These are phyloP conservation scores for Bradypus variegatus DNA, from an alignment of 2,797 vertebrate genomes.

Conservation along the genomic window DNA sequence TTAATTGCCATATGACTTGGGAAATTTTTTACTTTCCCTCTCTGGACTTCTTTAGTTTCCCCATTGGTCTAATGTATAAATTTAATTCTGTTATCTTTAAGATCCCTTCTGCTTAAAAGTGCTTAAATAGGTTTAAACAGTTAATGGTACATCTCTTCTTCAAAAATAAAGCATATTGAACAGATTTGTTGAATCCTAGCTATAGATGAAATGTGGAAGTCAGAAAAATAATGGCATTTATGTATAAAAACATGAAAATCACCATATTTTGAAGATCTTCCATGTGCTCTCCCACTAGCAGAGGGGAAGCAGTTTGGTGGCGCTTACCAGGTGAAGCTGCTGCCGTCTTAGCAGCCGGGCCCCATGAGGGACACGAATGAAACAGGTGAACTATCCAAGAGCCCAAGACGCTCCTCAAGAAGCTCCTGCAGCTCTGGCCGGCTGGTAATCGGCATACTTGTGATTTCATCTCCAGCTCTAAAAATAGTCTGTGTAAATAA, in stretches of 20 bases:
- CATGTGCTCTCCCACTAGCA: constrained; percentile 44
- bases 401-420: constrained; percentile 9
- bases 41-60: background rate
- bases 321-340: constrained; percentile 41
- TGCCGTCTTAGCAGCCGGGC: background rate
- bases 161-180: background rate
- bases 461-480: background rate
- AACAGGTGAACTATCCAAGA: background rate
- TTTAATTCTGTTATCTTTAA: background rate
- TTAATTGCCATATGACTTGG: constrained; percentile 33
- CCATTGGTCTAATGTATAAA: constrained; percentile 43
- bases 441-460: background rate
- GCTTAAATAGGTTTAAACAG: background rate
- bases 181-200: background rate
- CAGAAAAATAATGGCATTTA: constrained; percentile 19
- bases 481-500: constrained; percentile 44
- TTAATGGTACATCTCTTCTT: background rate
- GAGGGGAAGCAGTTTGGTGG: constrained; percentile 53
- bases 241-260: constrained; percentile 28
- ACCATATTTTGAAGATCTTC: constrained; percentile 24
- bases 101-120: background rate
- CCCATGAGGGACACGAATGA: too few species aligned
- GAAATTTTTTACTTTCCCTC: background rate
- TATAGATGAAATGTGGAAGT: constrained; percentile 17
- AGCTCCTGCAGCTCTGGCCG: background rate